These are phyloP conservation scores for Leptopilina syphax DNA, from an alignment of 2,888 invertebrate species.

Conservation along the genomic window DNA sequence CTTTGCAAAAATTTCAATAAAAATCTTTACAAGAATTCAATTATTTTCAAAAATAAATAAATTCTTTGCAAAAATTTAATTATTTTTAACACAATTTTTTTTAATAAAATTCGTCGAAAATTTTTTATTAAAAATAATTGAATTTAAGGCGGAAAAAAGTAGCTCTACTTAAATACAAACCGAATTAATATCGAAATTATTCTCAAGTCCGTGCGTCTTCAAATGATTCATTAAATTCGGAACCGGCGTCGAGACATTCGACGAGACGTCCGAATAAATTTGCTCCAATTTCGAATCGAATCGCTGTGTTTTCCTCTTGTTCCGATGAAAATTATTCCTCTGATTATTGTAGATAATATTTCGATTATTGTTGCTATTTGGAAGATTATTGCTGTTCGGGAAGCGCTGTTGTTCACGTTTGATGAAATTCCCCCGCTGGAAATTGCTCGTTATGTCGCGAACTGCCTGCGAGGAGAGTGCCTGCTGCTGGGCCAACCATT, in stretches of 20 bases:
- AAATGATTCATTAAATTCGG: conserved; percentile 63
- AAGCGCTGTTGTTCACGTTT: conserved; percentile 69
- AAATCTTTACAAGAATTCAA: too few species aligned
- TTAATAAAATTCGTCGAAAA: too few species aligned
- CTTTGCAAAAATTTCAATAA: too few species aligned
- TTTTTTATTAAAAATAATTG: too few species aligned
- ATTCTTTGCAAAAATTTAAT: neutral
- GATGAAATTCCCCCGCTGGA: conserved; percentile 69
- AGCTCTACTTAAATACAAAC: neutral
- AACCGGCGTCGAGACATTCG: neutral
- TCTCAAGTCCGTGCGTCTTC: conserved; percentile 40
- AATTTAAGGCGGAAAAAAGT: too few species aligned
- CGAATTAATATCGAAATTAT: too few species aligned
- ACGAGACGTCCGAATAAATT: conserved; percentile 68
- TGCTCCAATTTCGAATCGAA: conserved; percentile 69
- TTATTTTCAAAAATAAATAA: neutral
- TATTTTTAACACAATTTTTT: too few species aligned
- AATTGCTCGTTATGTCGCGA: conserved; percentile 63
- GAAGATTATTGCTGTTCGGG: conserved; percentile 62
- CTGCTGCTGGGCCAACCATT: conserved; percentile 72
- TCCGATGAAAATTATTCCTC: conserved; percentile 72
- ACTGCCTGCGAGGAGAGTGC: conserved; percentile 62
- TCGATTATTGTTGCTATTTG: conserved; percentile 67
- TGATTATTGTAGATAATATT: conserved; percentile 68
- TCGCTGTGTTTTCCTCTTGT: conserved; percentile 62